A percentile compares a stretch with the other conserved stretches of the same genome.
phyloP scores from a whole-genome alignment of 2,888 invertebrate genomes.

The Sminthurinus aureus region DNA sequence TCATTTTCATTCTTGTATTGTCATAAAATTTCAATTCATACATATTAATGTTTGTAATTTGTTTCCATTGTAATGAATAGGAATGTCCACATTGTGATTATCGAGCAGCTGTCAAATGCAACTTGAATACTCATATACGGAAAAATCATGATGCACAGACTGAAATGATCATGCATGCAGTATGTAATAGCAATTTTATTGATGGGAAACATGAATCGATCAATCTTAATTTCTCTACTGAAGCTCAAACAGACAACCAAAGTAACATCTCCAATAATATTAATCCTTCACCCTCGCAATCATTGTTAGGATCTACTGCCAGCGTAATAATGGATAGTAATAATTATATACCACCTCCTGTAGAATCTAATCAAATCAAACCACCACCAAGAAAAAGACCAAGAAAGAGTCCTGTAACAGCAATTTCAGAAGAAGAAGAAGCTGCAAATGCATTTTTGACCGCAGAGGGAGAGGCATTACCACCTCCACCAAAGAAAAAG shows the following conservation, averaged over 20 bases:
- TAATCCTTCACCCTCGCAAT: not conserved
- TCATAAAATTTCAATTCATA: too few relatives aligned
- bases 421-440: not conserved
- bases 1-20: too few relatives aligned
- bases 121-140: conserved; percentile 22
- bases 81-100: conserved; percentile 61
- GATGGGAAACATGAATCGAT: too few relatives aligned
- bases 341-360: not conserved
- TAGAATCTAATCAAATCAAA: not conserved
- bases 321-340: not conserved
- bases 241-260: too few relatives aligned
- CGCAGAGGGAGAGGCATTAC: not conserved
- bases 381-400: not conserved
- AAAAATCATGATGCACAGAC: too few relatives aligned
- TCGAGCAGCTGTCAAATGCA: conserved; percentile 62
- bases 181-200: not conserved
- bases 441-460: not conserved
- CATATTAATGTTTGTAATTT: too few relatives aligned
- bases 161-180: too few relatives aligned
- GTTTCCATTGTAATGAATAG: too few relatives aligned
- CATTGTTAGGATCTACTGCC: not conserved
- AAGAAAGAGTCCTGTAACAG: not conserved
- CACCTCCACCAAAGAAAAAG: not conserved
- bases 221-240: too few relatives aligned
- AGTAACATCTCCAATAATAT: too few relatives aligned